Evolutionary conservation across 2,888 invertebrate species (phyloP), one percentile per base, ranked within the genome.

Genomic region (Chymomyza caudatula): DNA sequence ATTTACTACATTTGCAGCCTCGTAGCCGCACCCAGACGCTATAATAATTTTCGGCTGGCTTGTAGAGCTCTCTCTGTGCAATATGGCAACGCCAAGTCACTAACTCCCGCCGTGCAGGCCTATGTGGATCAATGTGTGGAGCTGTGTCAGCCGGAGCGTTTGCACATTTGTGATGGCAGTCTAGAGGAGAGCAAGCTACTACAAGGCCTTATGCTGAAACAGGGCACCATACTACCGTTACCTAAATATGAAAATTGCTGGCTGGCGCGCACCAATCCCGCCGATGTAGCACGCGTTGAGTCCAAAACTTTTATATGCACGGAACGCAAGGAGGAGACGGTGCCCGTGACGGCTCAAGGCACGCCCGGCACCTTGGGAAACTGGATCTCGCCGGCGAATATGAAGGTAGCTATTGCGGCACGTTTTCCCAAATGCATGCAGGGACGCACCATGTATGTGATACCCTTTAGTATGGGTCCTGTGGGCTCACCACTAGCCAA

Each of bases 381-480:
- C 91, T 99, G 98, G 96, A 96, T 98, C 87, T 93, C 96, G 0
- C 95, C 96, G 0, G 91, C 91, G 13, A 95, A 97, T 69, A 94
- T 98, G 92, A 94, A 96, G 69, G 92, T 92, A 60, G 96, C 96
- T 0, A 93, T 98, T 1, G 90, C 93, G 8, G 94, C 96, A 25
- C 92, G 98, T 53, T 98, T 98, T 90, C 96, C 96, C 0, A 96
- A 96, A 15, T 94, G 96, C 87, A 96, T 97, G 97, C 92, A 92
- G 91, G 95, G 96, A 58, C 95, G 98, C 64, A 98, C 98, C 0
- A 98, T 99, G 98, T 99, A 98, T 91, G 96, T 99, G 66, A 96
- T 99, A 68, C 98, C 99, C 8, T 99, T 97, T 92, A 97, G 97
- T 69, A 99, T 99, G 99, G 99, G 99, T 2, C 99, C 99, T 0